Percentiles rank a stretch among this genome's conserved stretches.
These are phyloP conservation scores for Cassiopea xamachana DNA, from an alignment of 30 jellyfish, hydroid and myxozoan genomes.

Conservation along the genomic window DNA sequence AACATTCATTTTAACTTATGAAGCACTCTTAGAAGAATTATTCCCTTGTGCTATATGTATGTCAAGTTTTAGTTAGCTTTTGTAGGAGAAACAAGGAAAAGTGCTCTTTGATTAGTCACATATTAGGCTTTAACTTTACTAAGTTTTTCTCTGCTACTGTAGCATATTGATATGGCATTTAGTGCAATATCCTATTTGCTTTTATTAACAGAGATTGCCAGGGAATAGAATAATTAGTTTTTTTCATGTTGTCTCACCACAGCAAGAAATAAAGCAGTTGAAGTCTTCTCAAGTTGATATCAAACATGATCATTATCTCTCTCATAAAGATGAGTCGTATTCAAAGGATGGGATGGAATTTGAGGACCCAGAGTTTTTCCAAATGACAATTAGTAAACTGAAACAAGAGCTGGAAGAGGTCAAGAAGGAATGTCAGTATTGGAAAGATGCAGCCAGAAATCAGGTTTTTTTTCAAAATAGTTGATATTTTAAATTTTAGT, in stretches of 20 bases:
- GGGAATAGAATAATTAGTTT: too few relatives aligned
- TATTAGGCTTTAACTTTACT: too few relatives aligned
- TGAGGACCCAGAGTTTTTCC: constrained; percentile 74
- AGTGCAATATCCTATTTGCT: too few relatives aligned
- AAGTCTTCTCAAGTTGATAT: constrained; percentile 53
- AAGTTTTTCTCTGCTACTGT: too few relatives aligned
- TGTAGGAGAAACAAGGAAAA: too few relatives aligned
- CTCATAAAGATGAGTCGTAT: constrained; percentile 49
- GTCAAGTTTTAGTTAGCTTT: too few relatives aligned
- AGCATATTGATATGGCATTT: too few relatives aligned
- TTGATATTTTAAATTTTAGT: not conserved
- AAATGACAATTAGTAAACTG: constrained; percentile 34
- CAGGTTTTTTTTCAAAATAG: constrained; percentile 26
- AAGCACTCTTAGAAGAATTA: too few relatives aligned
- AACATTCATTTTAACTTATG: too few relatives aligned
- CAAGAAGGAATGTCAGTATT: constrained; percentile 60
- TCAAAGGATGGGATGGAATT: constrained; percentile 66
- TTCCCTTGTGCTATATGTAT: too few relatives aligned
- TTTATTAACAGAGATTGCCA: too few relatives aligned
- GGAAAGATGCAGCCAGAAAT: constrained; percentile 76
- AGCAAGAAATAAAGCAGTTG: constrained; percentile 58
- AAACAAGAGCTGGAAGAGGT: constrained; percentile 49
- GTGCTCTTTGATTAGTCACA: too few relatives aligned
- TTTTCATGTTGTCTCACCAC: not conserved
- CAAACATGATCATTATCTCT: constrained; percentile 1